Evolutionary conservation across 1,140 invertebrate genomes (phyloP), one percentile per base, ranked within the genome.

Genomic region (Teleogryllus occipitalis): DNA sequence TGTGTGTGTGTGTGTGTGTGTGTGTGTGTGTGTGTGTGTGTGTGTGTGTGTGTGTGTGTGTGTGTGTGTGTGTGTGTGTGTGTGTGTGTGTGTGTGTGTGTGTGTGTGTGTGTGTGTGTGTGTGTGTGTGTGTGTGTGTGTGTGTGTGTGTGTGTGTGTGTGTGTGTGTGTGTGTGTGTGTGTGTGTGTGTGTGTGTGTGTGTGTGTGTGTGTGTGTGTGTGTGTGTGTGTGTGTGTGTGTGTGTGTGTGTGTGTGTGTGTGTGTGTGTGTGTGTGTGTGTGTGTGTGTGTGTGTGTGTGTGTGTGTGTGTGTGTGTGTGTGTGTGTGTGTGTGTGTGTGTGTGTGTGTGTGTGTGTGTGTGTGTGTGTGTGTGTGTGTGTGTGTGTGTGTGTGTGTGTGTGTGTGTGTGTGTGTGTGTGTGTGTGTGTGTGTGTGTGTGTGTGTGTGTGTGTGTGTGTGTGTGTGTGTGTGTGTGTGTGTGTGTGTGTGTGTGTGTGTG

Each of bases 361-460:
- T 83, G 83, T 82, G 82, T 83, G 82, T 83, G 80, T 84, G 82
- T 83, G 81, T 83, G 81, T 81, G 82, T 83, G 82, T 83, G 80
- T 82, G 82, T 84, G 79, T 82, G 81, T 83, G 82, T 83, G 81
- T 82, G 82, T 84, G 83, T 82, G 82, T 83, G 79, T 81, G 80
- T 82, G 82, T 83, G 79, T 82, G 81, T 81, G 79, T 82, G 79
- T 83, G 80, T 82, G 82, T 83, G 81, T 83, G 81, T 83, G 80
- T 82, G 81, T 82, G 79, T 82, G 81, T 83, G 73, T 83, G 81
- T 83, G 83, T 83, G 81, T 82, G 82, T 83, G 82, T 83, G 82
- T 84, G 83, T 83, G 82, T 84, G 82, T 83, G 81, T 84, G 82
- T 83, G 81, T 84, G 81, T 82, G 82, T 84, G 82, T 83, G 81